A percentile compares a stretch with the other conserved stretches of the same genome.
phyloP scores from a whole-genome alignment of 2,888 invertebrate genomes.

The Macrosoma leucophasiata region DNA sequence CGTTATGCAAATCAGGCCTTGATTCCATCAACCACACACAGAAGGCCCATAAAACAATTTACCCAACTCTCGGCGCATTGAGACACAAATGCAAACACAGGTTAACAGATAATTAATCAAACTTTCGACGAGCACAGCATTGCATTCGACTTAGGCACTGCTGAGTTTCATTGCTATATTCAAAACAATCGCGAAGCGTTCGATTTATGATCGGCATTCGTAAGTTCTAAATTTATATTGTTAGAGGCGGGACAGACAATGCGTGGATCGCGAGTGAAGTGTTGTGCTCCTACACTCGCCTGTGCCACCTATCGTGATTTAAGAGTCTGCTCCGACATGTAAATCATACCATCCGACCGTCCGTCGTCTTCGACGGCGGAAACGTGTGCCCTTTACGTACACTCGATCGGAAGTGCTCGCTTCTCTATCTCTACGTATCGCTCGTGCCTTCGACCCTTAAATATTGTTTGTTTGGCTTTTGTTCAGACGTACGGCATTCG shows the following conservation, averaged over 20 bases:
- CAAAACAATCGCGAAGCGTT: slow-evolving; percentile 65
- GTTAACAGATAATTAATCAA: slow-evolving; percentile 51
- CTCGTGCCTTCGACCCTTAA: too few relatives aligned
- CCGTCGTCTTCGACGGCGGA: slow-evolving; percentile 53
- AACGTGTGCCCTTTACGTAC: too few relatives aligned
- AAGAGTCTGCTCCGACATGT: slow-evolving; percentile 54
- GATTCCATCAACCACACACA: slow-evolving; percentile 27
- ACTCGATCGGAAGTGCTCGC: too few relatives aligned
- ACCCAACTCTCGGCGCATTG: too few relatives aligned
- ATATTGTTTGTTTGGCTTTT: slow-evolving; percentile 50
- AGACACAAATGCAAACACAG: slow-evolving; percentile 37
- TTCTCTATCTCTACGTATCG: too few relatives aligned
- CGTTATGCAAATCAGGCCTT: slow-evolving; percentile 30
- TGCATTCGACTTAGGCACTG: slow-evolving; percentile 44
- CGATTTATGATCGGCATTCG: slow-evolving; percentile 69
- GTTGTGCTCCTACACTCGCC: slow-evolving; percentile 55
- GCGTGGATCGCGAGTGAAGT: slow-evolving; percentile 66
- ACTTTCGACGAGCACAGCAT: slow-evolving; percentile 40
- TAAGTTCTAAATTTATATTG: slow-evolving; percentile 71
- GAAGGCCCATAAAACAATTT: slow-evolving; percentile 37
- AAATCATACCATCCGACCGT: slow-evolving; percentile 67
- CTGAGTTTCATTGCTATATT: slow-evolving; percentile 57
- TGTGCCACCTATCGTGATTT: slow-evolving; percentile 64
- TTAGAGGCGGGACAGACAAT: slow-evolving; percentile 70
- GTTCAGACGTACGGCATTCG: too few relatives aligned